Percentiles rank a stretch among this genome's conserved stretches.
These are phyloP conservation scores for Peucedramus taeniatus DNA, from an alignment of 2,113 vertebrate genomes.

Conservation along the genomic window DNA sequence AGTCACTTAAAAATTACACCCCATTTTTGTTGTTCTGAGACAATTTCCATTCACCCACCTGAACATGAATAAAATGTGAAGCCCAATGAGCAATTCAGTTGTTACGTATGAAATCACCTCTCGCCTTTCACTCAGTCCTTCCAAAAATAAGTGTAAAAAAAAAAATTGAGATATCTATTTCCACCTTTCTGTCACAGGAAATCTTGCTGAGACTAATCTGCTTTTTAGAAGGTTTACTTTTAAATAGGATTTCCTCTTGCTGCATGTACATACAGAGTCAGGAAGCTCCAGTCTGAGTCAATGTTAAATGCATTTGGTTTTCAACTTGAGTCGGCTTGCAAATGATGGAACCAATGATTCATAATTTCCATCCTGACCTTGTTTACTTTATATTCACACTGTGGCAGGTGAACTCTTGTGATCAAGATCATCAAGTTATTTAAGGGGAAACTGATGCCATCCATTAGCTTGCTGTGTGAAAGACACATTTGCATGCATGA, in stretches of 20 bases:
- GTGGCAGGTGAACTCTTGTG: conserved; percentile 19
- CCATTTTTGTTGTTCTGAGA: conserved; percentile 1
- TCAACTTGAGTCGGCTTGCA: conserved; percentile 37
- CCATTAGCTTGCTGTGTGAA: not conserved
- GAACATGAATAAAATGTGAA: not conserved
- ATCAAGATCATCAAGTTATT: not conserved
- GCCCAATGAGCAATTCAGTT: not conserved
- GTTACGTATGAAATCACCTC: not conserved
- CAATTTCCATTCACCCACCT: conserved; percentile 6
- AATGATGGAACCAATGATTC: conserved; percentile 68
- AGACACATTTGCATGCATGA: not conserved
- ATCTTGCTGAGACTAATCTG: conserved; percentile 24
- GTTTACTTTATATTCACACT: conserved; percentile 14
- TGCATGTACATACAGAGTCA: conserved; percentile 27
- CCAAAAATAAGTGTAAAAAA: not conserved
- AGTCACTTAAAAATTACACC: not conserved
- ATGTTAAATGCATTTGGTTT: conserved; percentile 66
- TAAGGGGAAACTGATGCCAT: not conserved
- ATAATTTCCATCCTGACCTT: conserved; percentile 62
- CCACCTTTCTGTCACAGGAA: not conserved
- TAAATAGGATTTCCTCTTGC: conserved; percentile 65
- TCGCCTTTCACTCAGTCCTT: not conserved
- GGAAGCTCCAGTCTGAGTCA: conserved; percentile 71
- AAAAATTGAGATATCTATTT: not conserved
- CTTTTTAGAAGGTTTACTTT: conserved; percentile 49